These are phyloP conservation scores for Synanthedon myopaeformis DNA, from an alignment of 2,888 invertebrate genomes.

Conservation along the genomic window DNA sequence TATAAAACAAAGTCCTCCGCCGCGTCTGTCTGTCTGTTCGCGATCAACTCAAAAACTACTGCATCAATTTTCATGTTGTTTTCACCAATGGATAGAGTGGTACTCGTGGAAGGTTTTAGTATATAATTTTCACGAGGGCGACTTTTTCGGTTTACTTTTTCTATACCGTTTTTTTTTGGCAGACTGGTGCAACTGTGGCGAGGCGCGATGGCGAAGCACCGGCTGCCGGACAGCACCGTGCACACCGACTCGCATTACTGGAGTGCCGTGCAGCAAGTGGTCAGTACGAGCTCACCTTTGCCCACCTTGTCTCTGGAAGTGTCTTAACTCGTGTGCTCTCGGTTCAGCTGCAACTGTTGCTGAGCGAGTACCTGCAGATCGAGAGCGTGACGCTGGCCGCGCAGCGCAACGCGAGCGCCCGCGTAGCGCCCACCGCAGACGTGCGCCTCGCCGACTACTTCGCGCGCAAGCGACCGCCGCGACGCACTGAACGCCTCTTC, in stretches of 20 bases:
- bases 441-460: slow-evolving; percentile 46
- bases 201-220: slow-evolving; percentile 82
- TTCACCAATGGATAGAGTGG: too few species aligned
- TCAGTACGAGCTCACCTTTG: slow-evolving; percentile 46
- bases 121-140: too few species aligned
- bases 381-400: slow-evolving; percentile 79
- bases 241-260: slow-evolving; percentile 82
- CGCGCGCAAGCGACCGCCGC: slow-evolving; percentile 39
- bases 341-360: slow-evolving; percentile 81
- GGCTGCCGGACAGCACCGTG: slow-evolving; percentile 73
- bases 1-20: too few species aligned
- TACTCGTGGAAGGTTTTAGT: too few species aligned
- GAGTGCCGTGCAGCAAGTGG: slow-evolving; percentile 90
- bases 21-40: too few species aligned
- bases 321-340: too few species aligned
- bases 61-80: too few species aligned
- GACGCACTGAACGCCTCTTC: slow-evolving; percentile 39
- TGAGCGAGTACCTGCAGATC: slow-evolving; percentile 90
- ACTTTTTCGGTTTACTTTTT: too few species aligned
- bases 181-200: slow-evolving; percentile 84
- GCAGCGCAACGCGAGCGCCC: slow-evolving; percentile 29
- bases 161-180: too few species aligned
- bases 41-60: too few species aligned
- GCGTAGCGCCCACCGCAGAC: slow-evolving; percentile 14
- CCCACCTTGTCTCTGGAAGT: too few species aligned